Evolutionary conservation across 2,888 invertebrate genomes (phyloP).

Genomic region (Philonicus albiceps): DNA sequence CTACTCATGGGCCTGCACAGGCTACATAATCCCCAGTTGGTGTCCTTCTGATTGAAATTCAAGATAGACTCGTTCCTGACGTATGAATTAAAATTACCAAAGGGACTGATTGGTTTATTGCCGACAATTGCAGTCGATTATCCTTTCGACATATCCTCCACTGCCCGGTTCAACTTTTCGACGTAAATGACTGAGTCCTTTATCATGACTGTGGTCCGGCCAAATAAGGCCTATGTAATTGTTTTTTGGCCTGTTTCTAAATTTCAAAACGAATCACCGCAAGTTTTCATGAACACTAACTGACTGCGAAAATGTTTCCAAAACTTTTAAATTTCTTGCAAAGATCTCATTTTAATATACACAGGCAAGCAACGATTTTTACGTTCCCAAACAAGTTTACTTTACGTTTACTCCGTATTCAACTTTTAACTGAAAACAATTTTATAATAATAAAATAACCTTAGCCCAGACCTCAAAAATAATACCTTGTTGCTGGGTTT

Average conservation of each 20-base stretch:
- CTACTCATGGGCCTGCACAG: not conserved
- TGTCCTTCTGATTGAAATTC: conserved; percentile 23
- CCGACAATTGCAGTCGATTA: conserved; percentile 23
- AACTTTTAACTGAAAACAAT: too few species aligned
- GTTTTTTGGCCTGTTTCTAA: too few species aligned
- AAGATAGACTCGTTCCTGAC: not conserved
- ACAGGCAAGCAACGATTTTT: not conserved
- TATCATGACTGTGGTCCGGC: not conserved
- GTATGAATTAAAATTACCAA: conserved; percentile 16
- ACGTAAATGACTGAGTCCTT: not conserved
- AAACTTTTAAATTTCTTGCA: too few species aligned
- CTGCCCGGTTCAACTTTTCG: not conserved
- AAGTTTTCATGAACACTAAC: too few species aligned
- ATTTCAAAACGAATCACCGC: too few species aligned
- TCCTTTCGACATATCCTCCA: conserved; percentile 3
- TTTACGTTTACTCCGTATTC: too few species aligned
- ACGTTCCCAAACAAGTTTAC: too few species aligned
- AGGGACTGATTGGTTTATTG: conserved; percentile 18
- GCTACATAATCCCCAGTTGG: not conserved
- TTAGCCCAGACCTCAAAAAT: too few species aligned
- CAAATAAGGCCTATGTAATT: not conserved
- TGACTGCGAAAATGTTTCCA: too few species aligned
- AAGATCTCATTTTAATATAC: not conserved
- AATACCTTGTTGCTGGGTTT: too few species aligned
- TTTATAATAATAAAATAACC: too few species aligned